A percentile compares a stretch with the other conserved stretches of the same genome.
Conservation (phyloP, 2,888 invertebrate genomes). For the Polyommatus iphigenia region DNA sequence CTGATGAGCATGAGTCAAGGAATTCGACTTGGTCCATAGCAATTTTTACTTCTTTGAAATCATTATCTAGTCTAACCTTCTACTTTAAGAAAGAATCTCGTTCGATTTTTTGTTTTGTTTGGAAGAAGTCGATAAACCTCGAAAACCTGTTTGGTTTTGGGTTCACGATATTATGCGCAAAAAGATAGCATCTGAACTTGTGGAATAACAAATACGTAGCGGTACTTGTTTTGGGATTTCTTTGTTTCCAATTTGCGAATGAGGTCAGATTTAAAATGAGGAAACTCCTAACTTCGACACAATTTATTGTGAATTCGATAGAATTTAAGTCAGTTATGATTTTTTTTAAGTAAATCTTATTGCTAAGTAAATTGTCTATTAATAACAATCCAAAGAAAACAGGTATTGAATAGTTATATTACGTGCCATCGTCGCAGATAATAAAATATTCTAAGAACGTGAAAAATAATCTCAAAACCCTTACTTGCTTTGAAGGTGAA, state of each 20-base stretch:
- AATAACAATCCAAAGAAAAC: no score
- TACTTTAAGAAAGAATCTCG: background rate
- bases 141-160: slow-evolving; percentile 42
- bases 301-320: background rate
- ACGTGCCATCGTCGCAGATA: background rate
- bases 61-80: background rate
- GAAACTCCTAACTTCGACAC: background rate
- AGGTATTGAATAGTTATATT: background rate
- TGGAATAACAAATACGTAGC: slow-evolving; percentile 49
- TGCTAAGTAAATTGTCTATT: no score
- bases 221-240: slow-evolving; percentile 41
- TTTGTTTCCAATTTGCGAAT: slow-evolving; percentile 17
- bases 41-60: background rate
- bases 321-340: no score
- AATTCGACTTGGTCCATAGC: background rate
- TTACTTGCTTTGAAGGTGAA: slow-evolving; percentile 79
- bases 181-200: slow-evolving; percentile 41
- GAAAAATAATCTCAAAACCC: slow-evolving; percentile 40
- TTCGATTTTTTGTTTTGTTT: background rate
- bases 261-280: background rate
- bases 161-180: slow-evolving; percentile 24
- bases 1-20: background rate
- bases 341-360: no score
- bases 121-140: slow-evolving; percentile 46
- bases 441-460: slow-evolving; percentile 14